phyloP scores from a whole-genome alignment of 2,888 invertebrate genomes.

The Anoncus sp. region DNA sequence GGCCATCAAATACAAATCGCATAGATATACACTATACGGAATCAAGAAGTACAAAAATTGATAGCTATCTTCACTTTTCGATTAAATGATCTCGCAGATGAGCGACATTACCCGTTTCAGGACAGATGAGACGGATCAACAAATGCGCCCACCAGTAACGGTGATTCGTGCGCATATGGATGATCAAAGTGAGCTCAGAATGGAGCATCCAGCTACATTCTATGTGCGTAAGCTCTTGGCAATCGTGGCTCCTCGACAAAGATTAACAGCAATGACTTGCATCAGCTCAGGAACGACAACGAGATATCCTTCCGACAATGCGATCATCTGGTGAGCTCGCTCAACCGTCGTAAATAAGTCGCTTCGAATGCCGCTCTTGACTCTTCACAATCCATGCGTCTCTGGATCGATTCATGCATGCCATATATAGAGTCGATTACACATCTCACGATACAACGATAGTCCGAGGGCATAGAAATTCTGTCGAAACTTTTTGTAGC shows the following conservation, averaged over 20 bases:
- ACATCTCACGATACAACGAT: slow-evolving; percentile 37
- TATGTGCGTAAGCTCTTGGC: slow-evolving; percentile 2
- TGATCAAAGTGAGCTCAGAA: slow-evolving; percentile 49
- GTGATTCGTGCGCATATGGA: slow-evolving; percentile 41
- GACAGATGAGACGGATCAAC: slow-evolving; percentile 56
- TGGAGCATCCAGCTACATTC: slow-evolving; percentile 26
- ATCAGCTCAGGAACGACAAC: slow-evolving; percentile 38
- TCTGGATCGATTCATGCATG: slow-evolving; percentile 16
- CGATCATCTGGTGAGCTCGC: slow-evolving; percentile 43
- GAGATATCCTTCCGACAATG: slow-evolving; percentile 51
- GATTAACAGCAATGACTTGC: slow-evolving; percentile 61
- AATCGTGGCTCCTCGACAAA: slow-evolving; percentile 28
- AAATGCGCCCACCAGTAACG: slow-evolving; percentile 57
- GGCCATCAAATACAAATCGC: background rate
- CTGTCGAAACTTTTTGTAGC: slow-evolving; percentile 42
- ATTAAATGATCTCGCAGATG: slow-evolving; percentile 28
- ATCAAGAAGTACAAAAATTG: slow-evolving; percentile 6
- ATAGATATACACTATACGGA: background rate
- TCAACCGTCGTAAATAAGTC: slow-evolving; percentile 43
- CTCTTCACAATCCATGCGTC: slow-evolving; percentile 35
- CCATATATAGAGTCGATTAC: slow-evolving; percentile 37
- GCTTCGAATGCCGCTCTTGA: slow-evolving; percentile 37
- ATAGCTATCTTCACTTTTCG: slow-evolving; percentile 27
- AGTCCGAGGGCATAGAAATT: slow-evolving; percentile 8
- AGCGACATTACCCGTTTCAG: slow-evolving; percentile 44